Evolutionary conservation across 2,113 vertebrate species (phyloP).

Genomic region (Rhagologus leucostigma): DNA sequence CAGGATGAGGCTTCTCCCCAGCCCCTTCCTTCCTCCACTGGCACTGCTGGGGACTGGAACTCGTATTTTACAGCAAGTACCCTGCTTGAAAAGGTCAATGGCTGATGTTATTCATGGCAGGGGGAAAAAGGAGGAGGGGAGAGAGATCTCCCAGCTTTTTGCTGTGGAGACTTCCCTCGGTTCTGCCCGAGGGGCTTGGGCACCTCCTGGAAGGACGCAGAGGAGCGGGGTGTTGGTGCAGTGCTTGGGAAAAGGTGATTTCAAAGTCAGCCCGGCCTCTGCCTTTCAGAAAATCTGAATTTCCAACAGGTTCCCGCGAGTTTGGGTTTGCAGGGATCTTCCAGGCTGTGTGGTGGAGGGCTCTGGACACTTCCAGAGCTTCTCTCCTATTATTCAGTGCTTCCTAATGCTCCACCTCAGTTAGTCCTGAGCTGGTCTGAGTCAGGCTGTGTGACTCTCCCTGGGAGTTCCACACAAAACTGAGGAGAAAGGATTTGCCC

Average conservation of each 20-base stretch:
- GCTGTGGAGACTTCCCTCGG: neutral
- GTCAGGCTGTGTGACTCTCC: neutral
- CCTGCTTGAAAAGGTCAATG: conserved; percentile 12
- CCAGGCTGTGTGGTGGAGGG: neutral
- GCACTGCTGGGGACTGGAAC: neutral
- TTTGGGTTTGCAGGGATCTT: neutral
- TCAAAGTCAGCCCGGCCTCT: neutral
- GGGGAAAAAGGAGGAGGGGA: neutral
- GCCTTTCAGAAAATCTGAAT: neutral
- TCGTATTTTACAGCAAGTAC: neutral
- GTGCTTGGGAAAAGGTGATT: neutral
- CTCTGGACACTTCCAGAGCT: neutral
- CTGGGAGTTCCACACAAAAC: neutral
- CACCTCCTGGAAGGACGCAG: neutral
- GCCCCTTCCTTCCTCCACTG: neutral
- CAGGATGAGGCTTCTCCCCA: neutral
- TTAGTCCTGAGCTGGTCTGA: neutral
- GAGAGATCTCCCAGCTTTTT: neutral
- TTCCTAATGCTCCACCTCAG: neutral
- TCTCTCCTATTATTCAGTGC: fast-evolving
- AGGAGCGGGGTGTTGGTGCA: neutral
- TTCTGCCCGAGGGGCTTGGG: neutral
- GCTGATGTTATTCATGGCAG: neutral
- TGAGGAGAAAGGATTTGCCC: neutral
- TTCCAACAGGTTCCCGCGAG: fast-evolving